These are phyloP conservation scores for Nycticryphes semicollaris DNA, from an alignment of 2,113 vertebrate species.

Conservation along the genomic window DNA sequence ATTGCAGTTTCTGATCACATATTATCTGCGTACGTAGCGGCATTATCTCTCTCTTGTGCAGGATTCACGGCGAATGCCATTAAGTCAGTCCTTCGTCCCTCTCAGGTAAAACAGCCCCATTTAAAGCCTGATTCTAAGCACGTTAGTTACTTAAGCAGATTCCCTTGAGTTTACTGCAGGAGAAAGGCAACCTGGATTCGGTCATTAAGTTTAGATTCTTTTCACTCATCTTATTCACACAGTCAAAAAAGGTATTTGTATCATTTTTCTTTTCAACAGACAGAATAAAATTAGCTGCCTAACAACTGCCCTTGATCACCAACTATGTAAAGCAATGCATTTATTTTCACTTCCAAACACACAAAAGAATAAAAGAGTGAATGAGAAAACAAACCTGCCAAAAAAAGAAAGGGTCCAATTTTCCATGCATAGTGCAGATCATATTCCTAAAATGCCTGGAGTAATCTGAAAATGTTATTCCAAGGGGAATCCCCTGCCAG, in stretches of 20 bases:
- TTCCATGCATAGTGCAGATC: not conserved
- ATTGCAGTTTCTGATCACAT: not conserved
- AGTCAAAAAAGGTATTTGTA: not conserved
- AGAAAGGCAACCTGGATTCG: not conserved
- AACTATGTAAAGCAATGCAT: not conserved
- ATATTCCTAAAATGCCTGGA: not conserved
- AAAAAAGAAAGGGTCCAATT: not conserved
- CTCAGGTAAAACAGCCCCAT: not conserved
- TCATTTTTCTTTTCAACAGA: not conserved
- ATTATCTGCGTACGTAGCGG: not conserved
- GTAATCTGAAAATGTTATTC: not conserved
- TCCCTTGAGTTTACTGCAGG: not conserved
- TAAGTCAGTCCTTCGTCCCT: not conserved
- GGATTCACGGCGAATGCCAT: not conserved
- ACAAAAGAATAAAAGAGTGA: not conserved
- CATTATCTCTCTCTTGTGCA: not conserved
- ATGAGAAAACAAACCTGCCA: conserved; percentile 19
- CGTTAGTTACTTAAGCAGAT: not conserved
- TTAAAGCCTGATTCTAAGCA: not conserved
- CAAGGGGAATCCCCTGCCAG: not conserved
- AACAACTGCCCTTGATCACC: not conserved
- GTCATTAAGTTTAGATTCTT: conserved; percentile 29
- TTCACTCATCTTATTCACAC: not conserved
- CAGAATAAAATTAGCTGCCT: conserved; percentile 24
- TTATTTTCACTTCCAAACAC: not conserved